These are phyloP conservation scores for Remorina albescens DNA, from an alignment of 2,797 vertebrate genomes.

Conservation along the genomic window DNA sequence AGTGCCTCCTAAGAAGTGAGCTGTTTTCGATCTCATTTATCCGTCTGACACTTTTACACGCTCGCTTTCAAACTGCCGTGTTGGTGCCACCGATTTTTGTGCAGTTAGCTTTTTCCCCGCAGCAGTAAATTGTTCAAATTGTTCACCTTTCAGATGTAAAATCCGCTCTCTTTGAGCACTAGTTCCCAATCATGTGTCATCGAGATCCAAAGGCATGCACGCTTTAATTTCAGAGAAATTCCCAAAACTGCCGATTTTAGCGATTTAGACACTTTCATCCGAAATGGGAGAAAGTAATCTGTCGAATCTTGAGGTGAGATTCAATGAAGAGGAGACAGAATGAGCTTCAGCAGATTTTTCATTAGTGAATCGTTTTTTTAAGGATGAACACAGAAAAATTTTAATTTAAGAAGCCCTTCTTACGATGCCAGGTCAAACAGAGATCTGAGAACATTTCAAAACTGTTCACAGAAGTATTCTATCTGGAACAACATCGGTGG, in stretches of 20 bases:
- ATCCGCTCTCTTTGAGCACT: constrained; percentile 25
- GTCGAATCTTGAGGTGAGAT: constrained; percentile 25
- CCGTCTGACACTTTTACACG: background rate
- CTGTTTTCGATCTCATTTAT: background rate
- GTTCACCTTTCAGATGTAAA: constrained; percentile 14
- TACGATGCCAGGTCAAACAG: constrained; percentile 1
- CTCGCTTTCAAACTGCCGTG: constrained; percentile 1
- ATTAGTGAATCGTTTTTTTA: constrained; percentile 35
- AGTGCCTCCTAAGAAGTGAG: constrained; percentile 98
- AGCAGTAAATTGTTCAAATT: no score
- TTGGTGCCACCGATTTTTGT: background rate
- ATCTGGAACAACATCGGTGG: constrained; percentile 8
- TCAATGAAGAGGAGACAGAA: background rate
- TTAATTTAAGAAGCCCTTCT: constrained; percentile 3
- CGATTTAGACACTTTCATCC: constrained; percentile 27
- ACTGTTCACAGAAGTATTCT: background rate
- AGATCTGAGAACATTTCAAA: constrained; percentile 1
- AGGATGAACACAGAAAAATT: constrained; percentile 26
- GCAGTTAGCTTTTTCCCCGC: constrained; percentile 3
- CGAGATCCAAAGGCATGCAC: constrained; percentile 1
- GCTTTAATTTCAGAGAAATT: constrained; percentile 42
- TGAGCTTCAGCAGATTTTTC: constrained; percentile 1
- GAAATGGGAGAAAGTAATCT: constrained; percentile 34
- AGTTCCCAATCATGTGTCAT: constrained; percentile 25
- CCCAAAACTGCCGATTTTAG: constrained; percentile 18